Evolutionary conservation across 2,888 invertebrate species (phyloP).

Genomic region (Phytoseiulus persimilis): DNA sequence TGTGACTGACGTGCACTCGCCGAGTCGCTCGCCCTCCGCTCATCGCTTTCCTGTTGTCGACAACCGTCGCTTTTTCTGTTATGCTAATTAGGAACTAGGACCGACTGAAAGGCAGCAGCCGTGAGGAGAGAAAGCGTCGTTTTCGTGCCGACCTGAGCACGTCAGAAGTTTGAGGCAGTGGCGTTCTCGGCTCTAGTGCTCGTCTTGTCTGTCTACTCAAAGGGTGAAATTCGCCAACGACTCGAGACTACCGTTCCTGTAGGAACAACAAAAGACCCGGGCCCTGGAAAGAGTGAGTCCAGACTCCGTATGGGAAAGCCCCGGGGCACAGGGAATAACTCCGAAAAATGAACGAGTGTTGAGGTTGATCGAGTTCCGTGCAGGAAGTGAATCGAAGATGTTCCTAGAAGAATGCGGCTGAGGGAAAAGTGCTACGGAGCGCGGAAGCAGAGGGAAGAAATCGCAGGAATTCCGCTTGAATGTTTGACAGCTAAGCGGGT

Average conservation of each 20-base stretch:
- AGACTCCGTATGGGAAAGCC: too few relatives aligned
- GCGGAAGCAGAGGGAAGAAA: neutral
- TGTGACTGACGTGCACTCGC: conserved; percentile 5
- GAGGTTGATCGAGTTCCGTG: too few relatives aligned
- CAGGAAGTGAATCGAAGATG: too few relatives aligned
- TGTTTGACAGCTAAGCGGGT: neutral
- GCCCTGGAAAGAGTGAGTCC: too few relatives aligned
- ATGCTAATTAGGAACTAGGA: neutral
- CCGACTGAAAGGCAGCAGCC: neutral
- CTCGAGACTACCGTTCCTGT: neutral
- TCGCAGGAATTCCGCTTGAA: neutral
- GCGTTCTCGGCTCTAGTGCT: neutral
- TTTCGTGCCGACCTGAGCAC: neutral
- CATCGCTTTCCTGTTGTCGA: conserved; percentile 5
- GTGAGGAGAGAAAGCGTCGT: neutral
- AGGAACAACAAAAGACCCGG: too few relatives aligned
- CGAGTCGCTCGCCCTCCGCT: neutral
- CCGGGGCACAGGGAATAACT: too few relatives aligned
- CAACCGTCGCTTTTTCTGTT: neutral
- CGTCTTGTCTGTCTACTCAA: neutral
- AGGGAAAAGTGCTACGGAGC: too few relatives aligned
- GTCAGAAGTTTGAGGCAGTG: neutral
- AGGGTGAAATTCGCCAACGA: neutral
- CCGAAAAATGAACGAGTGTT: too few relatives aligned
- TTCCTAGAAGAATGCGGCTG: too few relatives aligned